Conservation (phyloP, 2,113 vertebrate species). For the Neolamprologus fasciatus region DNA sequence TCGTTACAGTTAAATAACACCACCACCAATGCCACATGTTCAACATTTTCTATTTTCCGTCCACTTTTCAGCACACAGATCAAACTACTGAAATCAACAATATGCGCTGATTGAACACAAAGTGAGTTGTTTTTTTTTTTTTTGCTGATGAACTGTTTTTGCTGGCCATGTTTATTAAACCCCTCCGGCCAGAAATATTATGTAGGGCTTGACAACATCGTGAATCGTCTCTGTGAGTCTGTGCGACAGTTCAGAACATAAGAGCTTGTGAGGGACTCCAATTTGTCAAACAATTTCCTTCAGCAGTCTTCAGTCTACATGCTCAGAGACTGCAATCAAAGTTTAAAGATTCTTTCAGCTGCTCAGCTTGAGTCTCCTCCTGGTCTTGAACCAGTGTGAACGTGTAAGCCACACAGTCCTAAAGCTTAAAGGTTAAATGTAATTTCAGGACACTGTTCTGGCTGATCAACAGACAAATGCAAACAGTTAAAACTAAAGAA, state of each 20-base stretch:
- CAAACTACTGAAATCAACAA: background rate
- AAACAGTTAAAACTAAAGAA: background rate
- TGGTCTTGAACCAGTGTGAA: background rate
- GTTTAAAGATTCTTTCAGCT: background rate
- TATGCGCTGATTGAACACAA: background rate
- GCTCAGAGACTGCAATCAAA: background rate
- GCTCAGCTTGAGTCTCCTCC: background rate
- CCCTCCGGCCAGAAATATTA: background rate
- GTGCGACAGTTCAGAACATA: background rate
- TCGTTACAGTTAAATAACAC: background rate
- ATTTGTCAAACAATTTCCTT: background rate
- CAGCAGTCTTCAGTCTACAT: background rate
- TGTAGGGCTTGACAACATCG: background rate
- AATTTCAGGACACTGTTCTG: background rate
- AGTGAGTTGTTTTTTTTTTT: rapidly evolving
- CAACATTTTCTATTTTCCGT: background rate
- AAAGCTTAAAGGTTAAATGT: background rate
- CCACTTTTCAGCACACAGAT: background rate
- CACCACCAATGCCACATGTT: background rate
- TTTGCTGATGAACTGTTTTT: background rate
- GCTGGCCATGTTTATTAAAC: background rate
- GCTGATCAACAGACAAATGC: background rate
- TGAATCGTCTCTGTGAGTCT: background rate
- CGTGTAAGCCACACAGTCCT: background rate
- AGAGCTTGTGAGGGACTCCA: background rate